phyloP scores from a whole-genome alignment of 2,888 invertebrate species.

The Ypsolopha scabrella region DNA sequence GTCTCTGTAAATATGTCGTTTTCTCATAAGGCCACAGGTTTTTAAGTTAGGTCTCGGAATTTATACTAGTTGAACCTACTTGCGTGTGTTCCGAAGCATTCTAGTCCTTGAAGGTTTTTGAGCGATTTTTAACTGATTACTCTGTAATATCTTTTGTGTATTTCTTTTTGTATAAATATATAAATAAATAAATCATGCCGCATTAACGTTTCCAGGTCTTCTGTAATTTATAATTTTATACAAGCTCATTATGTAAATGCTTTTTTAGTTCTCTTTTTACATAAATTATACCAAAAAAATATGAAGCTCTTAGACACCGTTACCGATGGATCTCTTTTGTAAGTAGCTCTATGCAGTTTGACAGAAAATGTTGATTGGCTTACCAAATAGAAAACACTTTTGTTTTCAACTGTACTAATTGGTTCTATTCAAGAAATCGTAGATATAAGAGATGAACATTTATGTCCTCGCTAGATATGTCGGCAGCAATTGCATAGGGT shows the following conservation, averaged over 20 bases:
- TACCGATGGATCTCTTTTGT: conserved; percentile 66
- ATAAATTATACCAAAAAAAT: conserved; percentile 66
- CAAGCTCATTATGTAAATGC: background rate
- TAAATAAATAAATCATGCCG: background rate
- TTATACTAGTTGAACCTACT: conserved; percentile 12
- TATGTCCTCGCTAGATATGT: conserved; percentile 7
- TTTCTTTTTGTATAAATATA: background rate
- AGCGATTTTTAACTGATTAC: conserved; percentile 12
- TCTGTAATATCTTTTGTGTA: background rate
- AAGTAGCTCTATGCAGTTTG: conserved; percentile 23
- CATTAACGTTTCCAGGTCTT: background rate
- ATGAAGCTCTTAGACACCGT: conserved; percentile 62
- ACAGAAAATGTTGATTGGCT: conserved; percentile 23
- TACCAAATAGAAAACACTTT: conserved; percentile 51
- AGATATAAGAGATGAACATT: conserved; percentile 37
- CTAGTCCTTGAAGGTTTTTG: conserved; percentile 50
- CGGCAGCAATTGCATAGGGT: no score
- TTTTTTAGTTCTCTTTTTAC: conserved; percentile 34
- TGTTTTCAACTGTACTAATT: conserved; percentile 36
- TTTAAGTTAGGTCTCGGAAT: conserved; percentile 16
- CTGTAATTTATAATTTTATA: background rate
- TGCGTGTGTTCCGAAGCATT: conserved; percentile 40
- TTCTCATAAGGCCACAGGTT: conserved; percentile 32
- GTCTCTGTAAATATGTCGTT: conserved; percentile 55
- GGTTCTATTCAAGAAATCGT: conserved; percentile 52